phyloP scores from a whole-genome alignment of 1,140 invertebrate species.

The Drosophila murphyi region DNA sequence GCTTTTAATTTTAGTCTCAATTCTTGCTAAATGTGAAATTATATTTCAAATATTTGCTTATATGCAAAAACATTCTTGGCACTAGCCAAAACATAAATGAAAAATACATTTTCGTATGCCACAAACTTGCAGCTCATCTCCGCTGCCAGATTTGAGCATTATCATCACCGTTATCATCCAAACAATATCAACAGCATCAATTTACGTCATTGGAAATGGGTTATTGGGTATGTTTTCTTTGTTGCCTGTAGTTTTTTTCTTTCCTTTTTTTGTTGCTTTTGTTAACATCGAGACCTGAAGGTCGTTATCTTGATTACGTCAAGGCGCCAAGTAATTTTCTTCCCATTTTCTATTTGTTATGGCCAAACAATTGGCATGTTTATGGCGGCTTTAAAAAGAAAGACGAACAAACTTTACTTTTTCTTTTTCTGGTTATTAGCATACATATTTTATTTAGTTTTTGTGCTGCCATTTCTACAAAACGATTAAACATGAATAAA shows the following conservation, averaged over 20 bases:
- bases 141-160: neutral
- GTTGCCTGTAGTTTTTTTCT: neutral
- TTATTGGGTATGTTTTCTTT: neutral
- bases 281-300: slow-evolving; percentile 11
- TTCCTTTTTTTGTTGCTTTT: neutral
- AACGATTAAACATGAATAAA: too few species aligned
- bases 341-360: neutral
- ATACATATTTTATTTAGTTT: neutral
- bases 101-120: neutral
- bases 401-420: neutral
- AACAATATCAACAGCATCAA: slow-evolving; percentile 7
- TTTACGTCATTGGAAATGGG: slow-evolving; percentile 15
- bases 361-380: too few species aligned
- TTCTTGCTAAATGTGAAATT: neutral
- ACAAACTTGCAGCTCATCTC: neutral
- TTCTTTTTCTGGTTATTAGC: neutral
- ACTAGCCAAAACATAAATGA: too few species aligned
- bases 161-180: neutral
- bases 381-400: neutral
- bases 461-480: neutral
- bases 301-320: slow-evolving; percentile 17
- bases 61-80: slow-evolving; percentile 3
- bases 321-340: slow-evolving; percentile 8
- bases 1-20: slow-evolving; percentile 19
- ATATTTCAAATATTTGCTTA: slow-evolving; percentile 13